Base-by-base conservation (phyloP, 1,140 invertebrate genomes). In the Leptinotarsa undecemlineata region DNA sequence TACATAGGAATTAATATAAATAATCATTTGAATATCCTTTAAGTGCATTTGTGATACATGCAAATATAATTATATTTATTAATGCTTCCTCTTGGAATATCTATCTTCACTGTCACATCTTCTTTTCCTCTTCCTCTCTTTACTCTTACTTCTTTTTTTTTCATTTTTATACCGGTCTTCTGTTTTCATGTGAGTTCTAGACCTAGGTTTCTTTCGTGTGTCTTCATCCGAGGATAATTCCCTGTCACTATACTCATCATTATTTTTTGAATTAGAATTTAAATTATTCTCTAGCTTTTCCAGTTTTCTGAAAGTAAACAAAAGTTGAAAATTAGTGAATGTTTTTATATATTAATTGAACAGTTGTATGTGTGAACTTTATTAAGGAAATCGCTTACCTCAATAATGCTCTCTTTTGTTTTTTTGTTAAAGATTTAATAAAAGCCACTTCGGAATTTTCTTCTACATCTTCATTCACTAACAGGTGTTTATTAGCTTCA, bases 361-460 rank as follows among this genome's bases (percentile, higher is more conserved):
- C 23, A 26, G 23, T 26, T 26, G 23, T 23, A 23, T 26, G 23
- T 26, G 23, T 26, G 23, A 26, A 26, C 23, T 26, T 26, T 26
- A 26, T 26, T 26, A 26, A 26, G 23, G 4, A 26, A 26, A 26
- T 26, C 4, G 4, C 23, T 4, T 26, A 26, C 23, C 23, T 26
- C 26, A 26, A 5, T 5, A 26, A 26, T 82, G 95, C 96, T 78
- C 95, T 93, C 83, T 98, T 98, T 81, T 98, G 94, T 84, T 96
- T 95, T 73, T 92, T 93, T 15, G 91, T 92, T 6, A 98, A 83
- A 26, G 26, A 26, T 26, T 26, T 26, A 6, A 26, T 85, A 76
- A 98, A 94, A 72, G 91, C 88, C 14, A 91, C 87, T 87, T 95
- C 92, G 86, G 86, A 74, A 85, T 89, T 84, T 73, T 94, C 92